Percentiles rank a stretch among this genome's conserved stretches.
These are phyloP conservation scores for Orthosia gracilis DNA, from an alignment of 2,888 invertebrate genomes.

Conservation along the genomic window DNA sequence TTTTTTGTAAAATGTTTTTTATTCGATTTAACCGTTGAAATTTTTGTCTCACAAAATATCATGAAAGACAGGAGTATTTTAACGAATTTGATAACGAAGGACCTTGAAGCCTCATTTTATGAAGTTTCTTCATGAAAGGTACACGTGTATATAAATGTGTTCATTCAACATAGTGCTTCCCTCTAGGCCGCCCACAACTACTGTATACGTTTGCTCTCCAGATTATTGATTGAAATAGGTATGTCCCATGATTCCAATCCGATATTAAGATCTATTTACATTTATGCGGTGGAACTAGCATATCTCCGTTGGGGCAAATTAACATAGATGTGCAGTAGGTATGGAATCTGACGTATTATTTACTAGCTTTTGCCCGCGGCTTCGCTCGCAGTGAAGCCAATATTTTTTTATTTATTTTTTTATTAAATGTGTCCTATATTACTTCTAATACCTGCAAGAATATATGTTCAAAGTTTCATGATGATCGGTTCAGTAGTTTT, in stretches of 20 bases:
- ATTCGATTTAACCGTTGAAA: no score
- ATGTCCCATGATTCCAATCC: neutral
- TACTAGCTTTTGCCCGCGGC: no score
- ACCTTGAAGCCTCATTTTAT: neutral
- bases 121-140: neutral
- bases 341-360: neutral
- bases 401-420: no score
- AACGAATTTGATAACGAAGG: no score
- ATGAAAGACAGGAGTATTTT: neutral
- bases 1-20: no score
- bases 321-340: constrained; percentile 16
- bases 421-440: no score
- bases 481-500: no score
- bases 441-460: no score
- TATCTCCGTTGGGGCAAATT: constrained; percentile 15
- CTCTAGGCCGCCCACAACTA: neutral
- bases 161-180: constrained; percentile 1
- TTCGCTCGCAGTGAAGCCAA: no score
- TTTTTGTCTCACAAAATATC: neutral
- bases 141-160: neutral
- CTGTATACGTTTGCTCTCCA: neutral
- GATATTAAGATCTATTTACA: constrained; percentile 3
- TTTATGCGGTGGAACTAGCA: neutral
- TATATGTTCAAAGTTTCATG: no score
- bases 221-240: neutral